Base-by-base conservation (phyloP, 2,888 invertebrate genomes). In the Thysanoteuthis rhombus region DNA sequence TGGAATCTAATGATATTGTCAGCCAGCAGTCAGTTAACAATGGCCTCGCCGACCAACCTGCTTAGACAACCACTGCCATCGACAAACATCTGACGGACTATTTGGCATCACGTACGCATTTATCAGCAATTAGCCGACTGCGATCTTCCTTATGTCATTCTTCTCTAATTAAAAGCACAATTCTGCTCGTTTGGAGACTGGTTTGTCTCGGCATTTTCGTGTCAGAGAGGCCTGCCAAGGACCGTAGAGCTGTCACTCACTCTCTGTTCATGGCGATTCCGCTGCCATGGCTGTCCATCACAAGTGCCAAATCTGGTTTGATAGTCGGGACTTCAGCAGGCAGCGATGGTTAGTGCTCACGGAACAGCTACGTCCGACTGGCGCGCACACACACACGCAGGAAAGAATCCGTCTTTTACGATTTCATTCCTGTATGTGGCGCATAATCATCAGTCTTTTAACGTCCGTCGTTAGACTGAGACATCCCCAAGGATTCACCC, bases 61-160 rank as follows among this genome's bases (percentile, higher is more conserved):
- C 36, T 75, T 36, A 75, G 75, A 75, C 75, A 75, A 75, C 52
- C 52, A 52, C 25, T 52, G 28, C 52, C 52, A 52, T 25, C 52
- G 52, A 52, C 52, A 52, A 75, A 75, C 75, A 75, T 75, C 75
- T 75, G 75, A 75, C 75, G 75, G 75, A 75, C 75, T 75, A 75
- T 75, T 75, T 75, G 75, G 75, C 75, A 75, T 75, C 75, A 25
- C 75, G 75, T 36, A 75, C n/a, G 75, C 75, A 75, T 75, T 75
- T 75, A 75, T 75, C 75, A 75, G 75, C 75, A 75, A 75, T 75
- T 75, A 75, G 36, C 75, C 36, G 75, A 36, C 36, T 75, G 75
- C 75, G 75, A 75, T 75, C 75, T 75, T 75, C 75, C 75, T 75
- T 75, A 75, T 75, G 75, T 75, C 75, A 75, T 75, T 75, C 75